Base-by-base conservation (phyloP, 2,888 invertebrate genomes). In the Amblyjoppa fuscipennis region DNA sequence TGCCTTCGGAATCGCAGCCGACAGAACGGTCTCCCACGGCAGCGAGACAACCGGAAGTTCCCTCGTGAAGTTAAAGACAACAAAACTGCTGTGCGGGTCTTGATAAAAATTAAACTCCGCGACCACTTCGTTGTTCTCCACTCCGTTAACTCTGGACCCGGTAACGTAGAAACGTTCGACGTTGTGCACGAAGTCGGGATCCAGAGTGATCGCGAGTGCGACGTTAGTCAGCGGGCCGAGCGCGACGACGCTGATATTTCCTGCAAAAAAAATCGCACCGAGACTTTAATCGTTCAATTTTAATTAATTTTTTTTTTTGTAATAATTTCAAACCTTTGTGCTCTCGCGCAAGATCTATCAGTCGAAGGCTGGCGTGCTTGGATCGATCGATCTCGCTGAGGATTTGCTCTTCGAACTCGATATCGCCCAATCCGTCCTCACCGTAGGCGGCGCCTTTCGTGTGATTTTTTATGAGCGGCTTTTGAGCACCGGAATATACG, bases 101-200 rank as follows among this genome's bases (percentile, higher is more conserved):
- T 92, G 92, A 71, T 91, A 90, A 88, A 96, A 96, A 91, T 96
- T 96, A 90, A 95, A 96, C 90, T 96, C 96, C 0, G 95, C 94
- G 16, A 94, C 91, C 0, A 94, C 92, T 0, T 89, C 88, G 7
- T 89, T 85, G 81, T 94, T 94, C 16, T 95, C 94, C 13, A 90
- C 53, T 28, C 93, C 93, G 49, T 90, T 87, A 2, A 93, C 89
- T 59, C 90, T 92, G 3, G 93, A 92, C 11, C 94, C 95, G 90
- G 94, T 90, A 34, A 94, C 88, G 5, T 92, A 89, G 11, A 94
- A 87, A 56, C 90, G 88, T 20, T 93, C 92, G 6, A 94, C 81
- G 31, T 93, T 89, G 7, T 84, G 56, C 3, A 91, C 70, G 73
- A 94, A 94, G 20, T 73, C 59, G 0, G 92, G 89, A 83, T 94